phyloP scores from a whole-genome alignment of 2,888 invertebrate species.

The Penaeus monodon region DNA sequence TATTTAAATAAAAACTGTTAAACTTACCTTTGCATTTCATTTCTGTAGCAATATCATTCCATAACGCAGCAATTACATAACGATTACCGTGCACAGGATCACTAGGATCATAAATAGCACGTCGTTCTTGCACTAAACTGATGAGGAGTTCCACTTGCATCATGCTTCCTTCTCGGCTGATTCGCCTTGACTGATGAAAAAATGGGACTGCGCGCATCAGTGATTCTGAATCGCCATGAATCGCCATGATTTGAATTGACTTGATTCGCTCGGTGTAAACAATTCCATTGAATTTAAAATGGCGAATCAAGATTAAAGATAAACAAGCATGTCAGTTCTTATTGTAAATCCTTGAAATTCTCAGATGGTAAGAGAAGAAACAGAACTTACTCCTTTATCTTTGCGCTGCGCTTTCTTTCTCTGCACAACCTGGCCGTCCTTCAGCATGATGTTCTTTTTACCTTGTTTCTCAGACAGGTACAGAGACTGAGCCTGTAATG shows the following conservation, averaged over 20 bases:
- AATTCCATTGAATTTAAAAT: no score
- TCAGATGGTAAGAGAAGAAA: no score
- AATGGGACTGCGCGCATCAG: no score
- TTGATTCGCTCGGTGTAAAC: no score
- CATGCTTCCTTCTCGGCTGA: not conserved
- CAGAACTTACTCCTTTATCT: constrained; percentile 78
- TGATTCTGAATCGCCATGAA: no score
- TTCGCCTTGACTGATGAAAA: constrained; percentile 8
- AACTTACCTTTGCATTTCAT: no score
- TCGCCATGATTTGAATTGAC: no score
- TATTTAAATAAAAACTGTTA: constrained; percentile 11
- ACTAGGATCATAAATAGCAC: not conserved
- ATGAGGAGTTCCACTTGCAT: not conserved
- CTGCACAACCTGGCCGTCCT: constrained; percentile 76
- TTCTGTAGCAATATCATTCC: no score
- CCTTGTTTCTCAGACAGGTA: constrained; percentile 85
- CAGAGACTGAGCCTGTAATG: constrained; percentile 70
- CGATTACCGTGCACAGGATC: constrained; percentile 27
- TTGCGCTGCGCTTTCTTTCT: constrained; percentile 83
- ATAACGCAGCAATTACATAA: constrained; percentile 21
- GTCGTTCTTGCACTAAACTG: not conserved
- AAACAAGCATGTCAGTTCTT: no score
- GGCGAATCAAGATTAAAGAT: no score
- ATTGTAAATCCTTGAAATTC: no score
- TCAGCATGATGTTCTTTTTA: constrained; percentile 81